phyloP scores from a whole-genome alignment of 92 coral and sea anemone species.

The Heliopora coerulea region DNA sequence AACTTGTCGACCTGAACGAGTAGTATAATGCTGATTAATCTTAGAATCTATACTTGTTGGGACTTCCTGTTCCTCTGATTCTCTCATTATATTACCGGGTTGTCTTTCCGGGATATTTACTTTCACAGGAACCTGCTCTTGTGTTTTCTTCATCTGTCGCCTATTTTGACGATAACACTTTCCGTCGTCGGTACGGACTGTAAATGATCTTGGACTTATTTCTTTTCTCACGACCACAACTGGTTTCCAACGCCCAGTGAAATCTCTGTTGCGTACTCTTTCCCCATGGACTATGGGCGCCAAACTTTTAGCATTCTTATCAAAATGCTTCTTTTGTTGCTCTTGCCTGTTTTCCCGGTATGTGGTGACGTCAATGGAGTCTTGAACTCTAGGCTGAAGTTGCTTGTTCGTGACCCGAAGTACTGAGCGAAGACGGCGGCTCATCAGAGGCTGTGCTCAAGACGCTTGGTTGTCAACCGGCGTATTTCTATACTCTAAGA shows the following conservation, averaged over 20 bases:
- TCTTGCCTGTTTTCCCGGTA: constrained; percentile 12
- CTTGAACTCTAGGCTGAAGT: not conserved
- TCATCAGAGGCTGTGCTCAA: constrained; percentile 43
- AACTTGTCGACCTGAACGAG: no score
- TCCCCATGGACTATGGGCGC: constrained; percentile 27
- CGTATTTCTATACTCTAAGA: constrained; percentile 34
- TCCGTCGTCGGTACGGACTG: constrained; percentile 24
- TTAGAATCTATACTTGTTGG: no score
- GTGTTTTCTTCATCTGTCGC: constrained; percentile 23
- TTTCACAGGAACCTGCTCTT: no score
- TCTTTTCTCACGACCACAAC: constrained; percentile 26
- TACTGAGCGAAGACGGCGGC: constrained; percentile 30
- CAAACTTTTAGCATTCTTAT: constrained; percentile 25
- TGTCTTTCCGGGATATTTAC: no score
- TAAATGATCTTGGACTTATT: constrained; percentile 30
- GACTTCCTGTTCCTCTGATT: no score
- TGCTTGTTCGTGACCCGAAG: constrained; percentile 30
- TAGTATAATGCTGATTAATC: no score
- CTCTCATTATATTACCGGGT: no score
- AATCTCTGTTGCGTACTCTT: constrained; percentile 22
- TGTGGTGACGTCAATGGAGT: no score
- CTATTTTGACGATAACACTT: constrained; percentile 35
- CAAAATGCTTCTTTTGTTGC: constrained; percentile 29
- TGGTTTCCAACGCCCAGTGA: constrained; percentile 36
- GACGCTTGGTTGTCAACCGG: constrained; percentile 29